Evolutionary conservation across 1,140 invertebrate genomes (phyloP).

Genomic region (Drosophila tani): DNA sequence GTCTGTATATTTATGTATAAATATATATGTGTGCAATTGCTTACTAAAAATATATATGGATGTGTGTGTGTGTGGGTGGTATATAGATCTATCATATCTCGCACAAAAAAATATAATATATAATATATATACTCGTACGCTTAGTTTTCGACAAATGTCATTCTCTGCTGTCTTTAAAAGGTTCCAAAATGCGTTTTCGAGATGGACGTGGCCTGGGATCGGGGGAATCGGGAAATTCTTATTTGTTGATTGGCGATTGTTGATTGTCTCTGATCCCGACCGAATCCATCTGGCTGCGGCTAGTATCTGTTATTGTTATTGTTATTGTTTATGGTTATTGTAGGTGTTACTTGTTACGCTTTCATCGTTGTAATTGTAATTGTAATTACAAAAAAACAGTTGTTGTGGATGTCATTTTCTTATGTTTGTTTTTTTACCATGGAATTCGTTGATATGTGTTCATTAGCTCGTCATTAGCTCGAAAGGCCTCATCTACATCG

Average conservation of each 20-base stretch:
- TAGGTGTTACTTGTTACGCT: conserved; percentile 1
- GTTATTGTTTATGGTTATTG: conserved; percentile 24
- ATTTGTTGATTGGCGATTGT: conserved; percentile 6
- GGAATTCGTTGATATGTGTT: conserved; percentile 80
- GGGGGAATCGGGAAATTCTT: conserved; percentile 11
- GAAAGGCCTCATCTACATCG: conserved; percentile 59
- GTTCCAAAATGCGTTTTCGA: conserved; percentile 10
- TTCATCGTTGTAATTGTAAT: conserved; percentile 7
- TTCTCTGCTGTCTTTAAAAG: conserved; percentile 40
- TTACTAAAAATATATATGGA: conserved; percentile 52
- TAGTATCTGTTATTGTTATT: conserved; percentile 43
- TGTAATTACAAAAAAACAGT: conserved; percentile 41
- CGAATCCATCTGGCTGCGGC: conserved; percentile 35
- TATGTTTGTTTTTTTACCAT: conserved; percentile 25
- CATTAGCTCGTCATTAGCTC: conserved; percentile 63
- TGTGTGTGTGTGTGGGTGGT: conserved; percentile 15
- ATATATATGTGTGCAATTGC: conserved; percentile 48
- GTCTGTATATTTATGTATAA: conserved; percentile 55
- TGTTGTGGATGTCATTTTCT: conserved; percentile 12
- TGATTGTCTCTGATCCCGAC: conserved; percentile 15
- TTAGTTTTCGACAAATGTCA: conserved; percentile 32
- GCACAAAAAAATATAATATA: conserved; percentile 47
- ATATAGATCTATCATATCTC: conserved; percentile 50
- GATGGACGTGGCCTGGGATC: conserved; percentile 16
- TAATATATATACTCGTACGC: conserved; percentile 21